A percentile compares a stretch with the other conserved stretches of the same genome.
These are phyloP conservation scores for Periparus ater DNA, from an alignment of 2,797 vertebrate genomes.

Conservation along the genomic window DNA sequence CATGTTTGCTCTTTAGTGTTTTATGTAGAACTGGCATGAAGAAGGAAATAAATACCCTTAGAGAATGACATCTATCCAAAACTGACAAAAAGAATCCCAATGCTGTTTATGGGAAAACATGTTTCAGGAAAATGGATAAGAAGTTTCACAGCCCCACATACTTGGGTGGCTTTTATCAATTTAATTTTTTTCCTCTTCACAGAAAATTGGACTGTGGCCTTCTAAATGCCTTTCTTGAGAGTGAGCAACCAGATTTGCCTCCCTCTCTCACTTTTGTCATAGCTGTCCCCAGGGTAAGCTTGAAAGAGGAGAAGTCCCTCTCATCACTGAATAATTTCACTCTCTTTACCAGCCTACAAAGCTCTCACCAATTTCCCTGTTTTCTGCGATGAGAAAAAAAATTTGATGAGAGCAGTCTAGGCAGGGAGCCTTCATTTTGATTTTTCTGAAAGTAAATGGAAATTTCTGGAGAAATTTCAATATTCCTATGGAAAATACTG, in stretches of 20 bases:
- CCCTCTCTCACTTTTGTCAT: not conserved
- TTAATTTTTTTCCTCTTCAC: not conserved
- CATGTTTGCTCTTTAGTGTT: not conserved
- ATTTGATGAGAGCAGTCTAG: not conserved
- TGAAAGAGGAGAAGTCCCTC: not conserved
- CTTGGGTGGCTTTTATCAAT: not conserved
- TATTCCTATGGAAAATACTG: not conserved
- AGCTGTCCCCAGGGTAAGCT: not conserved
- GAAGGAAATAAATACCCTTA: not conserved
- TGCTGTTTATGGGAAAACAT: not conserved
- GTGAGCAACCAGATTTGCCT: not conserved
- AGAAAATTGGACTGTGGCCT: not conserved
- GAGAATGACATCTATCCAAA: not conserved
- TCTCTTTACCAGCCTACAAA: not conserved
- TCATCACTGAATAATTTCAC: not conserved
- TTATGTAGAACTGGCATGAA: not conserved
- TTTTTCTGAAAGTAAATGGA: not conserved
- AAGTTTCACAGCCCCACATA: not conserved
- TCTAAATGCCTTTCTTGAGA: not conserved
- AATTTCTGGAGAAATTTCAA: not conserved
- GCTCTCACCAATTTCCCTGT: not conserved
- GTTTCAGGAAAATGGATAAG: not conserved
- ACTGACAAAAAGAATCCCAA: not conserved
- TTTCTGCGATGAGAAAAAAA: not conserved
- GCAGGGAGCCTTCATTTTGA: not conserved